Conservation (phyloP, 2,113 vertebrate species). For the Gadus macrocephalus region DNA sequence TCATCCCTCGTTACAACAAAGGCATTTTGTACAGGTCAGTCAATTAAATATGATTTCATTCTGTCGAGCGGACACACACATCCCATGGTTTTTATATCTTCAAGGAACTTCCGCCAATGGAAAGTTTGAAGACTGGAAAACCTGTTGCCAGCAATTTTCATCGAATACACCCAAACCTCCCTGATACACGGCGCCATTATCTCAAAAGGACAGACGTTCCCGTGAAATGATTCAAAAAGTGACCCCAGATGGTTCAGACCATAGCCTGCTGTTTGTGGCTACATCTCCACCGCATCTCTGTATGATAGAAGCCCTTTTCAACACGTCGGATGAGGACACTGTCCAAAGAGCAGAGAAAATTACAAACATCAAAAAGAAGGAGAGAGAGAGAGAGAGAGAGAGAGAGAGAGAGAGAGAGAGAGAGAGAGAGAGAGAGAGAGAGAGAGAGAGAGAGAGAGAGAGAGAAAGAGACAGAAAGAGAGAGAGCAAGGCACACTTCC, state of each 20-base stretch:
- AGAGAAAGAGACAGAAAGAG: no score
- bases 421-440: no score
- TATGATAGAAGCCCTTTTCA: conserved; percentile 34
- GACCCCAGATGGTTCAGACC: conserved; percentile 60
- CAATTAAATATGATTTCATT: conserved; percentile 26
- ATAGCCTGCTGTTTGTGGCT: conserved; percentile 44
- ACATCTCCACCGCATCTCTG: conserved; percentile 51
- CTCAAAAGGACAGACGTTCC: conserved; percentile 42
- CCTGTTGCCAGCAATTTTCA: conserved; percentile 41
- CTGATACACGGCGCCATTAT: conserved; percentile 57
- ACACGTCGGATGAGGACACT: no score
- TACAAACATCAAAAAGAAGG: no score
- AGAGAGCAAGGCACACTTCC: not conserved
- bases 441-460: no score
- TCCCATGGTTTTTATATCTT: conserved; percentile 22
- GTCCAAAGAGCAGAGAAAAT: no score
- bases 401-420: no score
- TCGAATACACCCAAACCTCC: conserved; percentile 47
- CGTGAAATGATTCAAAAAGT: conserved; percentile 45
- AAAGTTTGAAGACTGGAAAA: conserved; percentile 49
- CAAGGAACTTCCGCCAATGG: conserved; percentile 19
- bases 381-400: no score
- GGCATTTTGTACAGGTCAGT: conserved; percentile 28
- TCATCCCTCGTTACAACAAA: conserved; percentile 31
- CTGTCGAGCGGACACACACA: conserved; percentile 13